Evolutionary conservation across 2,888 invertebrate species (phyloP), one percentile per base, ranked within the genome.

Genomic region (Stramonita haemastoma): DNA sequence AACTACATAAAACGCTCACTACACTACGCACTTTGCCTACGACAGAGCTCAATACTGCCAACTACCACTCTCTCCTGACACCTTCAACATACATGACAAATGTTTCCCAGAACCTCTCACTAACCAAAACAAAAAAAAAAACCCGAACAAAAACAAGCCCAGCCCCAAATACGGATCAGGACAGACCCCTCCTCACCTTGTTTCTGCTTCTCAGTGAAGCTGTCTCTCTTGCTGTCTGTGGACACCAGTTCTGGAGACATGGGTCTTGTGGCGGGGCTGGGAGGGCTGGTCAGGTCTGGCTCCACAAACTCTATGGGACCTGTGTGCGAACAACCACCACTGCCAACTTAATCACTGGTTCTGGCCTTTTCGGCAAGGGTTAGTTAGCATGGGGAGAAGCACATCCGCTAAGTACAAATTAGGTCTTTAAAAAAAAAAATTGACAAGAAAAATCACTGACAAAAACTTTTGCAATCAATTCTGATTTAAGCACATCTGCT

Each of bases 241-340:
- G 66, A 93, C 29, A 77, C 90, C 8, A 93, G 92, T 32, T 94
- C 95, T 13, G 95, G 94, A 6, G 95, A 95, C 94, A 94, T 92
- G 26, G 94, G 93, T 36, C 95, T 90, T 1, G 93, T 92, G 6
- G 93, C 90, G 13, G 89, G 89, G 29, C 73, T 85, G 19, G 94
- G 94, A 87, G 96, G 91, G 85, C 93, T 94, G 15, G 96, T 95
- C 85, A 96, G 90, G 91, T 96, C 96, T 34, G 96, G 95, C 91
- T 96, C 96, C 91, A 96, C 96, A 93, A 97, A 96, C 92, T 96
- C 96, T 85, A 96, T 94, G 73, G 96, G 95, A 92, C 96, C 97
- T 97, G 93, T 4, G 15, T 57, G 1, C 46, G n/a, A 46, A 46
- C 46, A 2, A 46, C 46, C 46, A 46, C 46, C 46, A 46, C 46